Evolutionary conservation across 2,888 invertebrate species (phyloP).

Genomic region (Perdita meconis): DNA sequence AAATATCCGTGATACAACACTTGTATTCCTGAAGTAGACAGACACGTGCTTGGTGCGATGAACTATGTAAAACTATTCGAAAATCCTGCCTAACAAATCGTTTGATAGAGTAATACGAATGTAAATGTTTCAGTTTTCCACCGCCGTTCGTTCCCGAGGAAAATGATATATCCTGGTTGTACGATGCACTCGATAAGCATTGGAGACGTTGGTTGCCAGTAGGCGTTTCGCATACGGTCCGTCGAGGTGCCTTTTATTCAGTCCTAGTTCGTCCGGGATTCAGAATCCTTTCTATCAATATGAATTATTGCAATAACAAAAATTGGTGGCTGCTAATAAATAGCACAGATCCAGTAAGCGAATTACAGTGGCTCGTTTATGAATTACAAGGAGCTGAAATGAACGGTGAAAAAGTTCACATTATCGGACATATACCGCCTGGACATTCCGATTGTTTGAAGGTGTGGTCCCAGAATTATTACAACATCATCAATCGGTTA

Average conservation of each 20-base stretch:
- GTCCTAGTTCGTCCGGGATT: slow-evolving; percentile 95
- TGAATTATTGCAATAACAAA: slow-evolving; percentile 98
- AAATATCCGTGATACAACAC: too few species aligned
- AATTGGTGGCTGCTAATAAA: slow-evolving; percentile 98
- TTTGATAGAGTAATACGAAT: too few species aligned
- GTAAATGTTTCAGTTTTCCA: slow-evolving; percentile 89
- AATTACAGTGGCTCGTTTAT: slow-evolving; percentile 97
- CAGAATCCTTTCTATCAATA: slow-evolving; percentile 96
- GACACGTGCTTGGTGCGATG: too few species aligned
- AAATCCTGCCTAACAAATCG: too few species aligned
- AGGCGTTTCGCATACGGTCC: slow-evolving; percentile 93
- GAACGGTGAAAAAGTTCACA: slow-evolving; percentile 97
- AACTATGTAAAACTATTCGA: too few species aligned
- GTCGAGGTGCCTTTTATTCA: slow-evolving; percentile 96
- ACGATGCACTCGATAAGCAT: slow-evolving; percentile 93
- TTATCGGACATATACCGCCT: slow-evolving; percentile 98
- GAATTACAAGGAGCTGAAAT: slow-evolving; percentile 97
- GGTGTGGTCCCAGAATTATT: slow-evolving; percentile 98
- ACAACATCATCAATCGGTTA: slow-evolving; percentile 92
- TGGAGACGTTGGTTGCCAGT: slow-evolving; percentile 97
- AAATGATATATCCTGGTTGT: slow-evolving; percentile 95
- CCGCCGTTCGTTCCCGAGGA: slow-evolving; percentile 94
- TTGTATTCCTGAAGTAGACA: too few species aligned
- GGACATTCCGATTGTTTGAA: slow-evolving; percentile 96
- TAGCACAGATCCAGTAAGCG: slow-evolving; percentile 97